A percentile compares a stretch with the other conserved stretches of the same genome.
These are phyloP conservation scores for Euglossa dilemma DNA, from an alignment of 1,140 invertebrate genomes.

Conservation along the genomic window DNA sequence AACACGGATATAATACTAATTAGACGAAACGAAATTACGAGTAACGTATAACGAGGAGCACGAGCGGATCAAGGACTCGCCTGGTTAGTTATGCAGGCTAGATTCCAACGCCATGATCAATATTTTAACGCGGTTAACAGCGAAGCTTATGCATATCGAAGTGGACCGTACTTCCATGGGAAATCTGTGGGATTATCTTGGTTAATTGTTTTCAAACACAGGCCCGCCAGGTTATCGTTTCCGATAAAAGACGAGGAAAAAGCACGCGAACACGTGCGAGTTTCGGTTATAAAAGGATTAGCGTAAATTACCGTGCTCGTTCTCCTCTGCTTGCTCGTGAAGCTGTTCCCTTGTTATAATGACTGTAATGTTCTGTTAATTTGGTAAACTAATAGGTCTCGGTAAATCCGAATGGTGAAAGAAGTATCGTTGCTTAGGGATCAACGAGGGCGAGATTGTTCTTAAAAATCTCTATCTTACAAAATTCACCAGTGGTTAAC, in stretches of 20 bases:
- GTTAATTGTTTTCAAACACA: conserved; percentile 48
- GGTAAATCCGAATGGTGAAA: too few relatives aligned
- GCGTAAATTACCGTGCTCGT: background rate
- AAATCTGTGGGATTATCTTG: conserved; percentile 27
- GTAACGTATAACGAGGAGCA: background rate
- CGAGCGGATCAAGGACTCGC: background rate
- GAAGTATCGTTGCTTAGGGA: too few relatives aligned
- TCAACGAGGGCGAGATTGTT: too few relatives aligned
- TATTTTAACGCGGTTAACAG: conserved; percentile 22
- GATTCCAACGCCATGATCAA: conserved; percentile 10
- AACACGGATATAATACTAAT: background rate
- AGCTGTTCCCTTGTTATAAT: background rate
- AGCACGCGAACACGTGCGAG: too few relatives aligned
- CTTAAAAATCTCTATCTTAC: too few relatives aligned
- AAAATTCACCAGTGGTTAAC: too few relatives aligned
- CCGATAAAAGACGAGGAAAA: conserved; percentile 24
- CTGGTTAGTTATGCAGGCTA: conserved; percentile 6
- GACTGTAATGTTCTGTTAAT: background rate
- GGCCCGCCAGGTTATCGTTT: conserved; percentile 25
- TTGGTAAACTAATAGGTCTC: too few relatives aligned
- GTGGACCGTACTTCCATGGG: conserved; percentile 11
- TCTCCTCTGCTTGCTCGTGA: background rate
- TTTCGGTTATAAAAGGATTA: background rate
- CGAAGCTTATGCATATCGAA: conserved; percentile 25
- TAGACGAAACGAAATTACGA: conserved; percentile 7